Conservation (phyloP, 2,888 invertebrate species). For the Cataglyphis livida region DNA sequence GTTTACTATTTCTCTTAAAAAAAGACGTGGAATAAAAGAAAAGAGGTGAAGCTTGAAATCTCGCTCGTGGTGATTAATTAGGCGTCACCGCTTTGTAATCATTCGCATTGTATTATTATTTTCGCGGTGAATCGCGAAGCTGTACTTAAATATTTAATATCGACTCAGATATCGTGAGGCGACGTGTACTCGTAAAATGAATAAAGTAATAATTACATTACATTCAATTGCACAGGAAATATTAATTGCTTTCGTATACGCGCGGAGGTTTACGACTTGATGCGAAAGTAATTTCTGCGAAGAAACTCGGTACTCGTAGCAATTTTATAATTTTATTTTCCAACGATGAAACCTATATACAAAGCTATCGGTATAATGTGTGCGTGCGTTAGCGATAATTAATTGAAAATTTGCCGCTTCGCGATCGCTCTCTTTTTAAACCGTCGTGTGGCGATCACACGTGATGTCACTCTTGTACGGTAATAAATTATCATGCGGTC, state of each 20-base stretch:
- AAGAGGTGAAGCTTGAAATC: not conserved
- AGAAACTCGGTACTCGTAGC: not conserved
- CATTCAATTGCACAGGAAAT: not conserved
- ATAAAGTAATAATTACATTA: conserved; percentile 21
- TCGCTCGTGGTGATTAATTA: conserved; percentile 19
- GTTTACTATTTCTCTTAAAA: not conserved
- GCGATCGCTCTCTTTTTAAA: not conserved
- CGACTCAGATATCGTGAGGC: not conserved
- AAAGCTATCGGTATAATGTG: not conserved
- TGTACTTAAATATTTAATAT: conserved; percentile 6
- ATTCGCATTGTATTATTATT: conserved; percentile 17
- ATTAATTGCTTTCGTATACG: not conserved
- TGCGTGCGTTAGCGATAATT: conserved; percentile 10
- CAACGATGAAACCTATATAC: not conserved
- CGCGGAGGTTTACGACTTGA: not conserved
- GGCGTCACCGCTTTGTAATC: not conserved
- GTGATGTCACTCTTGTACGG: not conserved
- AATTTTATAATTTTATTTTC: conserved; percentile 14
- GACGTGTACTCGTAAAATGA: not conserved
- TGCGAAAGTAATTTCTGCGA: not conserved
- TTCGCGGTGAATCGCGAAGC: not conserved
- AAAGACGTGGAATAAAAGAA: not conserved
- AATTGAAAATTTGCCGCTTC: conserved; percentile 18
- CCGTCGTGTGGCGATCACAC: not conserved
- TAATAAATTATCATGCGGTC: conserved; percentile 30